Conservation (phyloP, 2,797 vertebrate species). For the Macrochelys suwanniensis region DNA sequence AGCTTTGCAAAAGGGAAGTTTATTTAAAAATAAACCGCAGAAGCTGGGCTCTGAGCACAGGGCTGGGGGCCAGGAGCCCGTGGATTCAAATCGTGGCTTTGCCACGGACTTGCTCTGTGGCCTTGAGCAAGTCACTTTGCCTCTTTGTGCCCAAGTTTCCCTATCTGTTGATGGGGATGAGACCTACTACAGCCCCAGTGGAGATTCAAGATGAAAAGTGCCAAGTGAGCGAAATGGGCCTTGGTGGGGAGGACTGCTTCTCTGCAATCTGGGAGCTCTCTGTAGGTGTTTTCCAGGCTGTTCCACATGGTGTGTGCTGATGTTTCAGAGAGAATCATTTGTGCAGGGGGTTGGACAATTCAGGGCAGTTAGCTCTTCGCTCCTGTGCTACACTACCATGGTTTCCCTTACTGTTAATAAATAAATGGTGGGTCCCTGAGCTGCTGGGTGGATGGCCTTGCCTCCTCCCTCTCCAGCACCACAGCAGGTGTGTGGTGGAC, state of each 20-base stretch:
- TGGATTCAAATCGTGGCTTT: neutral
- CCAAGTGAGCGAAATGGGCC: neutral
- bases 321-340: too few species aligned
- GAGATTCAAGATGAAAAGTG: neutral
- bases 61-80: neutral
- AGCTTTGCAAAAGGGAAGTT: neutral
- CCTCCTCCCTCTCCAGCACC: neutral
- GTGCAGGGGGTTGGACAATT: neutral
- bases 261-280: neutral
- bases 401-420: neutral
- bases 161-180: fast-evolving
- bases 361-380: neutral
- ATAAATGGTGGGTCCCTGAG: neutral
- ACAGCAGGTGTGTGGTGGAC: neutral
- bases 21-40: neutral
- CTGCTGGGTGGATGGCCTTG: neutral
- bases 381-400: neutral
- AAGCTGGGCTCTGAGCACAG: fast-evolving
- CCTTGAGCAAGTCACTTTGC: fast-evolving
- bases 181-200: neutral
- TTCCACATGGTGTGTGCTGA: too few species aligned
- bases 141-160: fast-evolving
- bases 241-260: neutral
- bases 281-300: neutral
- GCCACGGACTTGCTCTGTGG: neutral